Evolutionary conservation across 23 tunicate genomes (phyloP), one percentile per base, ranked within the genome.

Genomic region (Ascidia mentula): DNA sequence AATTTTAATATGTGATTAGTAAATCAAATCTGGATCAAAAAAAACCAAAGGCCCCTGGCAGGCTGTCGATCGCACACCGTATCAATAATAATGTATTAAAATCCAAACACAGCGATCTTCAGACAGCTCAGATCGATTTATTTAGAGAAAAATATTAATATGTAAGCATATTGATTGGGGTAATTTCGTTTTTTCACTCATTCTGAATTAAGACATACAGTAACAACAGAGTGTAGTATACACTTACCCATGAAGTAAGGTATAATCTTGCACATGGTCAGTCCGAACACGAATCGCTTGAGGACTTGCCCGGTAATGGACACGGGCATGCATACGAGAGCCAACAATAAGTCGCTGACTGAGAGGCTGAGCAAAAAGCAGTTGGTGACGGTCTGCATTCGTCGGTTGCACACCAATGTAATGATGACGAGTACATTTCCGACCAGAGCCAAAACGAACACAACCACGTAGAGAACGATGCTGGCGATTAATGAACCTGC

Each of bases 181-280:
- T n/a, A n/a, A n/a, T n/a, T n/a, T n/a, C n/a, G n/a, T n/a, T n/a
- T n/a, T n/a, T n/a, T n/a, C n/a, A n/a, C n/a, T n/a, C n/a, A n/a
- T n/a, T n/a, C n/a, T n/a, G n/a, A n/a, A n/a, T n/a, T n/a, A n/a
- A n/a, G n/a, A n/a, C n/a, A n/a, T n/a, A n/a, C n/a, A n/a, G n/a
- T n/a, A n/a, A n/a, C n/a, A n/a, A n/a, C n/a, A n/a, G n/a, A n/a
- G 28, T 36, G 34, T 75, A 34, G 18, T 18, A 32, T 15, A 7
- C 8, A 40, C 90, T 81, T 78, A 91, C 97, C 97, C 84, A 86
- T 91, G 37, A 86, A 38, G 61, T 81, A 86, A 31, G 88, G 81
- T 32, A 86, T 61, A 13, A 86, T 40, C 46, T 78, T 72, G 72
- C 97, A 91, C 91, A 91, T 78, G 60, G 87, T 34, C 31, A 60